Percentiles rank a stretch among this genome's conserved stretches.
These are phyloP conservation scores for Orcinus orca DNA, from an alignment of 2,113 vertebrate species.

Conservation along the genomic window DNA sequence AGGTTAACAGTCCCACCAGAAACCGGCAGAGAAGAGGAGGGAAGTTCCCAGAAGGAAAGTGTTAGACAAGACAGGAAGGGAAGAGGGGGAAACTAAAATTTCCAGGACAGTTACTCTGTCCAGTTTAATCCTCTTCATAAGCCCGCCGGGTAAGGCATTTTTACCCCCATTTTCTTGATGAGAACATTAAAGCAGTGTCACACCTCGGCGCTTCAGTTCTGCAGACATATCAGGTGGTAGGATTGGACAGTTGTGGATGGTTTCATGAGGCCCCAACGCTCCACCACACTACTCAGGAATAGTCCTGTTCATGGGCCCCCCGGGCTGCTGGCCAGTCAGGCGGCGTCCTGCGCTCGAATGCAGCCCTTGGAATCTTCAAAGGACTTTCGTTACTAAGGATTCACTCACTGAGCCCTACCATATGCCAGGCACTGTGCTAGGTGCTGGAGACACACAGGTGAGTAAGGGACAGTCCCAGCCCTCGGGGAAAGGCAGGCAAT, in stretches of 20 bases:
- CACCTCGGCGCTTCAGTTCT: fast-evolving
- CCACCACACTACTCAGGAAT: fast-evolving
- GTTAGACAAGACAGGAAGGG: no score
- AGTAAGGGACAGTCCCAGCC: neutral
- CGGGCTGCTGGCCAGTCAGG: neutral
- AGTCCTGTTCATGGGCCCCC: neutral
- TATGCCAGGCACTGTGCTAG: fast-evolving
- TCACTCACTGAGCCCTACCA: neutral
- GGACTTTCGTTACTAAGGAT: neutral
- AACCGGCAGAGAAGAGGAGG: no score
- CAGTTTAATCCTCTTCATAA: neutral
- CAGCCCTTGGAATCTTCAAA: neutral
- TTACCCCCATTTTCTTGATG: neutral
- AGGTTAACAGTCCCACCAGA: neutral
- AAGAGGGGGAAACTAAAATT: no score
- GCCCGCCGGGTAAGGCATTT: neutral
- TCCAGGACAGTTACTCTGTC: no score
- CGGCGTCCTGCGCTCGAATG: fast-evolving
- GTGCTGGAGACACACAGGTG: neutral
- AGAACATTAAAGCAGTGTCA: neutral
- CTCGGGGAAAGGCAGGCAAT: neutral
- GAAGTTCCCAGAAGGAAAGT: neutral
- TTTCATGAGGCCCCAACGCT: fast-evolving
- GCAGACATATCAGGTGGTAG: neutral
- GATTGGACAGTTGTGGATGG: fast-evolving